Conservation (phyloP, 2,888 invertebrate species). For the Acanthococcus lagerstroemiae region DNA sequence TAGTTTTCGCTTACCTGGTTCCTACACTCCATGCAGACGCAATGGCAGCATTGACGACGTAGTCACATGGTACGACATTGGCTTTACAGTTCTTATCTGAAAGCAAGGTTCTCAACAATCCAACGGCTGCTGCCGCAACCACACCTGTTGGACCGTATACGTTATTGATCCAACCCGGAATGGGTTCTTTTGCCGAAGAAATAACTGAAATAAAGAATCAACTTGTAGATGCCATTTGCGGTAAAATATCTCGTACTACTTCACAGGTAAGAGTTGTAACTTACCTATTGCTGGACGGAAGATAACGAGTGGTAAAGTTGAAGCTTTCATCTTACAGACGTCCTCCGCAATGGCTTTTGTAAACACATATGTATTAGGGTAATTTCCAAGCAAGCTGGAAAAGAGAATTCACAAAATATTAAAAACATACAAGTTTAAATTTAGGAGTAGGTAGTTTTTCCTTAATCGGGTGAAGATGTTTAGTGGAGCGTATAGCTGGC, state of each 20-base stretch:
- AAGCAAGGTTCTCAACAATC: slow-evolving; percentile 51
- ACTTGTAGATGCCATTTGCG: background rate
- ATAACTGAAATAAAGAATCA: slow-evolving; percentile 37
- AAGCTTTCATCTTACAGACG: slow-evolving; percentile 54
- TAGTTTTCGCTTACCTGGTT: slow-evolving; percentile 20
- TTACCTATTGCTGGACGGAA: slow-evolving; percentile 65
- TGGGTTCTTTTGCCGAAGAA: slow-evolving; percentile 43
- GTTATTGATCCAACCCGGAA: slow-evolving; percentile 58
- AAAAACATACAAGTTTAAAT: background rate
- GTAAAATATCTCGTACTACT: background rate
- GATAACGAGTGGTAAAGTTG: slow-evolving; percentile 66
- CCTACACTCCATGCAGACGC: slow-evolving; percentile 49
- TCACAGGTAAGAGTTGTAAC: background rate
- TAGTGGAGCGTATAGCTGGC: too few relatives aligned
- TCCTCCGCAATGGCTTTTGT: slow-evolving; percentile 85
- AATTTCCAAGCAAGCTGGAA: slow-evolving; percentile 46
- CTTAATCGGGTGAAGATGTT: too few relatives aligned
- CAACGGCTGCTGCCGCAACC: slow-evolving; percentile 47
- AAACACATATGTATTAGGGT: slow-evolving; percentile 84
- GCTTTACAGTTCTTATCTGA: slow-evolving; percentile 47
- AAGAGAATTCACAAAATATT: background rate
- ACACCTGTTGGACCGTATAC: slow-evolving; percentile 56
- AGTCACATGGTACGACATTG: slow-evolving; percentile 60
- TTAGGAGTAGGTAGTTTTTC: background rate
- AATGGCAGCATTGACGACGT: slow-evolving; percentile 52